Evolutionary conservation across 1,140 invertebrate genomes (phyloP).

Genomic region (Ylistrum balloti): DNA sequence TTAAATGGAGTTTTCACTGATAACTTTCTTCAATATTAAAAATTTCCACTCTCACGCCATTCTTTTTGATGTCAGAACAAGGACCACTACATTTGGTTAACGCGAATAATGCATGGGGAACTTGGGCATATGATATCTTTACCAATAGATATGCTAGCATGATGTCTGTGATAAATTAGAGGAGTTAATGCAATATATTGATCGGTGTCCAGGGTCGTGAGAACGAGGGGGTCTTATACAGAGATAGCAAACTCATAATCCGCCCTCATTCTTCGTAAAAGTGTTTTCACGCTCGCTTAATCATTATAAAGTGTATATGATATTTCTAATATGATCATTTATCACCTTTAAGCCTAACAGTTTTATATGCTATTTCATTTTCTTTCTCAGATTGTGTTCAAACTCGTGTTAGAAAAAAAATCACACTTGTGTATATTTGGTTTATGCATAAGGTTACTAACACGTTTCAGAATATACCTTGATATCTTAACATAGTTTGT

Average conservation of each 20-base stretch:
- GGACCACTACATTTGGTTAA: background rate
- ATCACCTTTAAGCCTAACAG: background rate
- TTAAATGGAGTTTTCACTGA: conserved; percentile 6
- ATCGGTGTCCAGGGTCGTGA: conserved; percentile 23
- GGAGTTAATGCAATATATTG: background rate
- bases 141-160: background rate
- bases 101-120: background rate
- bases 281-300: background rate
- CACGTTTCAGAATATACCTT: no score
- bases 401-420: no score
- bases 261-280: background rate
- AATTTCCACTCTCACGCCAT: background rate
- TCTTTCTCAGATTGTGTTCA: no score
- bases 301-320: background rate
- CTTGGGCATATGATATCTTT: background rate
- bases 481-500: no score
- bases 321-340: background rate
- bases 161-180: background rate
- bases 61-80: background rate
- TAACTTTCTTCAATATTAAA: background rate
- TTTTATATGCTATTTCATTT: no score
- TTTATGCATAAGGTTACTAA: no score
- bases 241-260: background rate
- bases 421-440: no score
- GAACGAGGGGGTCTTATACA: background rate